Conservation (phyloP, 2,888 invertebrate genomes). For the Empis stercorea region DNA sequence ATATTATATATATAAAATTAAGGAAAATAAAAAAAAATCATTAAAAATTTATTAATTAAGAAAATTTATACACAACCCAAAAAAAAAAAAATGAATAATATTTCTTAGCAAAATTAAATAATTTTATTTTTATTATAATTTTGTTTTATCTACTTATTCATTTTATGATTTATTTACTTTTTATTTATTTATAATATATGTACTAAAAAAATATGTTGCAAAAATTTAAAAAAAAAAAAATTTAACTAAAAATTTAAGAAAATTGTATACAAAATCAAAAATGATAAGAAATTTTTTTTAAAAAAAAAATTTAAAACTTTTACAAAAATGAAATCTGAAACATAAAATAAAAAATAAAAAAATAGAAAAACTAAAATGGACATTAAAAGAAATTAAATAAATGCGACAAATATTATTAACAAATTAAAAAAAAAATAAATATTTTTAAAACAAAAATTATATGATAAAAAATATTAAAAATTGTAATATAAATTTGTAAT, state of each 20-base stretch:
- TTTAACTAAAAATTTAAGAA: too few species aligned
- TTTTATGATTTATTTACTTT: too few species aligned
- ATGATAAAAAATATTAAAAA: constrained; percentile 6
- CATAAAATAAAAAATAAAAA: background rate
- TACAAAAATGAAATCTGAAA: background rate
- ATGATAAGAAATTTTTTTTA: too few species aligned
- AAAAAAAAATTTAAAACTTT: too few species aligned
- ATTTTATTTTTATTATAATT: too few species aligned
- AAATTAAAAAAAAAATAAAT: background rate
- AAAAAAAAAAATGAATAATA: background rate
- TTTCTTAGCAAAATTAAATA: background rate
- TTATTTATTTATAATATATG: too few species aligned
- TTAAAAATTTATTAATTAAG: background rate
- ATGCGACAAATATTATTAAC: background rate
- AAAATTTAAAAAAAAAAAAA: too few species aligned
- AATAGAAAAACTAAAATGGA: background rate
- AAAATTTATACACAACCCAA: background rate
- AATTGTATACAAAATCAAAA: too few species aligned
- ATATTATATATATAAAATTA: too few species aligned
- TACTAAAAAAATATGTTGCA: too few species aligned
- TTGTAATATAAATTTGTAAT: constrained; percentile 21
- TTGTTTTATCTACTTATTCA: too few species aligned
- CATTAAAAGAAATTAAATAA: background rate
- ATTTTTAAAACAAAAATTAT: constrained; percentile 1
- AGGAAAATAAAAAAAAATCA: too few species aligned